Percentiles rank a stretch among this genome's conserved stretches.
phyloP scores from a whole-genome alignment of 2,888 invertebrate species.

The Perizoma affinitatum region DNA sequence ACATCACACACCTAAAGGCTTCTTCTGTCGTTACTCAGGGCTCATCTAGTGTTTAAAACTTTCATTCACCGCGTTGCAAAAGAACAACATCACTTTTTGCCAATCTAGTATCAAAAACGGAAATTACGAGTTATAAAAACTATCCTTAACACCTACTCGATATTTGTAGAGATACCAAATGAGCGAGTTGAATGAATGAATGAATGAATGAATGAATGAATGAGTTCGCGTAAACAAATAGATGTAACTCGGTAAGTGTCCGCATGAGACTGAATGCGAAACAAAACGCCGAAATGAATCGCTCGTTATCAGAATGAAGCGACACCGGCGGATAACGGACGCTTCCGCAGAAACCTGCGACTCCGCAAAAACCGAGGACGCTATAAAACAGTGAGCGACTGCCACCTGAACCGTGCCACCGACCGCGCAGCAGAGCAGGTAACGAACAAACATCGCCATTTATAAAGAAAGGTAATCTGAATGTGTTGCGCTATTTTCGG shows the following conservation, averaged over 20 bases:
- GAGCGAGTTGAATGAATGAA: too few relatives aligned
- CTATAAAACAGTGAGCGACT: slow-evolving; percentile 22
- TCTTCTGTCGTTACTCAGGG: not conserved
- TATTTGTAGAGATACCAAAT: too few relatives aligned
- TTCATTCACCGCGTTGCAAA: too few relatives aligned
- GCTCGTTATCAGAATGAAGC: slow-evolving; percentile 15
- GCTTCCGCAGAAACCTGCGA: slow-evolving; percentile 7
- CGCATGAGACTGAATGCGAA: not conserved
- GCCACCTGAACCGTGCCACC: not conserved
- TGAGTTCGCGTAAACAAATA: too few relatives aligned
- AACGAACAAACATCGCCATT: slow-evolving; percentile 1
- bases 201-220: too few relatives aligned
- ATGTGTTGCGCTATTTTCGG: slow-evolving; percentile 5
- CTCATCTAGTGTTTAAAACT: too few relatives aligned
- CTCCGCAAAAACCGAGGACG: slow-evolving; percentile 11
- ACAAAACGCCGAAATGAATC: not conserved
- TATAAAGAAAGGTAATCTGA: slow-evolving; percentile 13
- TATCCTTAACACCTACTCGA: too few relatives aligned
- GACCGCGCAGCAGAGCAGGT: slow-evolving; percentile 3
- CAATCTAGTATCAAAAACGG: not conserved
- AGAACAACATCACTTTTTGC: too few relatives aligned
- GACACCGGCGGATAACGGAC: slow-evolving; percentile 10
- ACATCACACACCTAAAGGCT: slow-evolving; percentile 3
- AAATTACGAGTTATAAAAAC: not conserved
- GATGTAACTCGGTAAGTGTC: not conserved